Percentiles rank a stretch among this genome's conserved stretches.
These are phyloP conservation scores for Morone chrysops DNA, from an alignment of 2,113 vertebrate species.

Conservation along the genomic window DNA sequence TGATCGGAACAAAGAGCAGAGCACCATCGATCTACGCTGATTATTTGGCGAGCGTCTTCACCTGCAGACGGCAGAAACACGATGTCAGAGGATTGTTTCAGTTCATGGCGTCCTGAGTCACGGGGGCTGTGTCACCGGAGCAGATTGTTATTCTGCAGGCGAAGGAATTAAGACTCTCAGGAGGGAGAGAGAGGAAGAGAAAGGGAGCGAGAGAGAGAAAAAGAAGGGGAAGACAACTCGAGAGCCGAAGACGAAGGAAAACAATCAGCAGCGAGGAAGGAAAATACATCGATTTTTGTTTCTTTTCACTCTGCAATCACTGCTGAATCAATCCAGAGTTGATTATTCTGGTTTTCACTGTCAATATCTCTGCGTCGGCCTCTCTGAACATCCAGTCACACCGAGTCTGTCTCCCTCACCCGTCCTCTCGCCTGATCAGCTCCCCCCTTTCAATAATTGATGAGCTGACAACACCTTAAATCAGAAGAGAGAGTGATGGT, in stretches of 20 bases:
- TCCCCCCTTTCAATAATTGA: constrained; percentile 20
- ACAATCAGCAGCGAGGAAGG: constrained; percentile 15
- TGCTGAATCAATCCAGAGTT: constrained; percentile 26
- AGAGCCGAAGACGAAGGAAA: constrained; percentile 7
- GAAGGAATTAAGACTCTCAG: constrained; percentile 21
- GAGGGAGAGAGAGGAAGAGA: too few species aligned
- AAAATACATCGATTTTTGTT: constrained; percentile 15
- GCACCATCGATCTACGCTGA: background rate
- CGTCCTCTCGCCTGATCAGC: background rate
- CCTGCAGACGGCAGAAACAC: background rate
- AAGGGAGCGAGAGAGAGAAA: too few species aligned
- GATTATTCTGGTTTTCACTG: background rate
- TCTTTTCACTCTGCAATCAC: background rate
- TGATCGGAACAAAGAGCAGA: background rate
- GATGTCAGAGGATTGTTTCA: constrained; percentile 37
- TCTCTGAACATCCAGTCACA: too few species aligned
- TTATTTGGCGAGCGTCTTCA: constrained; percentile 12
- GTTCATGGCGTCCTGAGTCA: constrained; percentile 37
- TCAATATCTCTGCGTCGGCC: too few species aligned
- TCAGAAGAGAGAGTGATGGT: constrained; percentile 20
- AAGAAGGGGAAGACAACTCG: background rate
- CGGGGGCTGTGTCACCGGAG: constrained; percentile 24
- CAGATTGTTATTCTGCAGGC: constrained; percentile 50
- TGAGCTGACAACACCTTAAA: constrained; percentile 44
- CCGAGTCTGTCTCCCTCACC: background rate